Base-by-base conservation (phyloP, 2,113 vertebrate genomes). In the Anas platyrhynchos region DNA sequence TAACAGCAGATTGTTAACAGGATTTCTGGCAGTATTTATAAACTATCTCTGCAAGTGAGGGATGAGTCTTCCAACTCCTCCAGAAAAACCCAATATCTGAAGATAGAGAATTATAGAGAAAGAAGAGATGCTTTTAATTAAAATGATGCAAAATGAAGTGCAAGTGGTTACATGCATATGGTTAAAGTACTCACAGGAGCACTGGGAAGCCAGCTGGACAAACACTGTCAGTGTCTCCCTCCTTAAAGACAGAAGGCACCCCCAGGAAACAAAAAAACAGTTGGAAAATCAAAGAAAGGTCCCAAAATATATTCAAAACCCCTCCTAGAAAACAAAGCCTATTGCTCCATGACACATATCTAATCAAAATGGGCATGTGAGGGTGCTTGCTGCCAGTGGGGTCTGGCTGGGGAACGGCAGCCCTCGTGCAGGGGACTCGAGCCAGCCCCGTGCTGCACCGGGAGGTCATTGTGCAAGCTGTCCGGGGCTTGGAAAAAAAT, bases 131-230 rank as follows among this genome's bases (percentile, higher is more conserved):
- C 16, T 13, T 88, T 85, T 34, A 83, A 86, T 43, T 23, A 88
- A 82, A 95, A 58, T 46, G 52, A 59, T 23, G 44, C 54, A 73
- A 92, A 83, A 92, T 6, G 31, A 34, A 88, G 59, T 20, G 17
- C 6, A 78, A 87, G 66, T 32, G 23, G 18, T 69, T 74, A 77
- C 69, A 77, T 88, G 48, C 50, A 36, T 18, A 61, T 6, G 16
- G 52, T 52, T 80, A 80, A 86, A 90, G 62, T 66, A 68, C 32
- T 66, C 8, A 2, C 1, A 6, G 76, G 44, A 86, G 52, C 36
- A 90, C 36, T 54, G 29, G 79, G 54, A 79, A 85, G 76, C 76
- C 50, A 94, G 86, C 32, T 92, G 80, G 55, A 61, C 52, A 91
- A 92, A 81, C 23, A 79, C 9, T 27, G 50, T 10, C 26, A 69